phyloP scores from a whole-genome alignment of 1,140 invertebrate genomes.

The Drosophila biarmipes region DNA sequence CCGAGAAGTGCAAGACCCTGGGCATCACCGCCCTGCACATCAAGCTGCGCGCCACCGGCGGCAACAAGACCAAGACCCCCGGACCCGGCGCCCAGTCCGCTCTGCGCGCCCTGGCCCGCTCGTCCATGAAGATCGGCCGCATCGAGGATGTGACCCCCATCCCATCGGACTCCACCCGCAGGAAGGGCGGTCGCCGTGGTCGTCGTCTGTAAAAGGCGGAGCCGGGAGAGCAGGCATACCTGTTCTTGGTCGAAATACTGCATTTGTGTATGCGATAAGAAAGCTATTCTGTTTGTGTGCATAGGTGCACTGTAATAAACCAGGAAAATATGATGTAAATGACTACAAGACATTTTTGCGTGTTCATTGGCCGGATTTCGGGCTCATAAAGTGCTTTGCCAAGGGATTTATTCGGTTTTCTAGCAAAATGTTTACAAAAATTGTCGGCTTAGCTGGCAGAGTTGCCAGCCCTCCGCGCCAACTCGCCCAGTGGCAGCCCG shows the following conservation, averaged over 20 bases:
- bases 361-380: not conserved
- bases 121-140: conserved; percentile 99
- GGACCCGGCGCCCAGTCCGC: conserved; percentile 99
- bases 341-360: not conserved
- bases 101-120: conserved; percentile 97
- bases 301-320: conserved; percentile 44
- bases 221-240: not conserved
- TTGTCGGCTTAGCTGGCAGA: not conserved
- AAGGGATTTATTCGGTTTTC: not conserved
- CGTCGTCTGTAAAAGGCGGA: conserved; percentile 93
- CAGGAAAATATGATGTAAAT: conserved; percentile 31
- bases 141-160: conserved; percentile 99
- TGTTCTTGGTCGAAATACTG: conserved; percentile 17
- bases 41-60: conserved; percentile 98
- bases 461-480: conserved; percentile 7
- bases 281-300: conserved; percentile 28
- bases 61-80: conserved; percentile 98
- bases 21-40: conserved; percentile 99
- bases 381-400: too few species aligned
- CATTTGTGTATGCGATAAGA: conserved; percentile 43
- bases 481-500: conserved; percentile 21
- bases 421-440: conserved; percentile 35
- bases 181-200: conserved; percentile 99
- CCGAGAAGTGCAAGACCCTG: conserved; percentile 98
- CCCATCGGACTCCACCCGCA: conserved; percentile 98